Percentiles rank a stretch among this genome's conserved stretches.
Evolutionary conservation across 2,797 vertebrate genomes (phyloP).

Genomic region (Acrocephalus scirpaceus): DNA sequence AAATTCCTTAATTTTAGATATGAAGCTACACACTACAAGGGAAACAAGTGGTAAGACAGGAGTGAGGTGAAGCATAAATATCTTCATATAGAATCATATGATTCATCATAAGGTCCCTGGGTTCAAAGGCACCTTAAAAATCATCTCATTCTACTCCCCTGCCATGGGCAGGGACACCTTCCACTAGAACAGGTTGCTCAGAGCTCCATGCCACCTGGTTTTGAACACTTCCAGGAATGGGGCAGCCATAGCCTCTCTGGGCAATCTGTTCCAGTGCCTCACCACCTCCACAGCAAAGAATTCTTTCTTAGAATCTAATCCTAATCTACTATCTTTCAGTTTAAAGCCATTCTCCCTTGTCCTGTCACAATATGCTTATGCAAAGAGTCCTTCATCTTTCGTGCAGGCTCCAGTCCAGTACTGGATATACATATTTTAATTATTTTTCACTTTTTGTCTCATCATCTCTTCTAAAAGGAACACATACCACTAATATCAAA

Average conservation of each 20-base stretch:
- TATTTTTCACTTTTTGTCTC: neutral
- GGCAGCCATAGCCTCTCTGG: neutral
- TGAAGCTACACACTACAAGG: neutral
- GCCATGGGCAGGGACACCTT: neutral
- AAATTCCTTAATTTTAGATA: neutral
- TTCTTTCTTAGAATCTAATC: neutral
- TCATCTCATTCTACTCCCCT: accelerated
- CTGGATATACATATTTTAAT: neutral
- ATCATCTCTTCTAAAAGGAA: neutral
- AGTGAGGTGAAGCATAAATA: neutral
- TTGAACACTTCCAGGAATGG: neutral
- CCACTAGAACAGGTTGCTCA: neutral
- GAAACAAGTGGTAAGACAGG: neutral
- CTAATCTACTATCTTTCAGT: neutral
- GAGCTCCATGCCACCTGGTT: neutral
- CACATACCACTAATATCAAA: neutral
- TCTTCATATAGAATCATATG: neutral
- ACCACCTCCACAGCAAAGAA: neutral
- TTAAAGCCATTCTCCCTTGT: neutral
- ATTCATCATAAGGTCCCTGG: accelerated
- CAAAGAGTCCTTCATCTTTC: neutral
- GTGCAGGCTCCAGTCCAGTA: neutral
- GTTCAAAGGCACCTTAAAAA: neutral
- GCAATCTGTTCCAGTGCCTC: neutral
- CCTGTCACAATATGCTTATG: neutral